phyloP scores from a whole-genome alignment of 1,140 invertebrate genomes.

The Harpegnathos saltator region DNA sequence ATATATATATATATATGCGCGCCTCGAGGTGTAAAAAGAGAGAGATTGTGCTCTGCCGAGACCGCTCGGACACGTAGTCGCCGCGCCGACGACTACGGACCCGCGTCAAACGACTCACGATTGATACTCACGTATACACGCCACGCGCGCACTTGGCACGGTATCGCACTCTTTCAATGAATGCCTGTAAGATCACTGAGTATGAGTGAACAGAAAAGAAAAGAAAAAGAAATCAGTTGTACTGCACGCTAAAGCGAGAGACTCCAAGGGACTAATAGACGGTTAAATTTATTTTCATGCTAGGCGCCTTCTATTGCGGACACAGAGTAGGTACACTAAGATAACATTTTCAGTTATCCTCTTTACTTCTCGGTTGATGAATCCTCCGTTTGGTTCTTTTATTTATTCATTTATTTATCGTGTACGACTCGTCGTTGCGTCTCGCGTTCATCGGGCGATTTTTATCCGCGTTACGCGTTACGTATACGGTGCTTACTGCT shows the following conservation, averaged over 20 bases:
- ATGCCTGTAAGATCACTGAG: conserved; percentile 53
- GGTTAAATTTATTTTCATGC: conserved; percentile 85
- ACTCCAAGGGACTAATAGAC: conserved; percentile 77
- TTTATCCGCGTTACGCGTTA: not conserved
- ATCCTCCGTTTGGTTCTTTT: not conserved
- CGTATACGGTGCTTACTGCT: conserved; percentile 49
- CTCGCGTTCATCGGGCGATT: conserved; percentile 13
- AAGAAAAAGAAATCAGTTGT: conserved; percentile 46
- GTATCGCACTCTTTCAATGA: conserved; percentile 18
- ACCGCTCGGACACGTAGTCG: not conserved
- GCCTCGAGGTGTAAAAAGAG: conserved; percentile 17
- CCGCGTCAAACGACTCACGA: conserved; percentile 8
- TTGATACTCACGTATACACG: not conserved
- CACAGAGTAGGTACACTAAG: conserved; percentile 86
- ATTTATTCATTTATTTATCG: too few species aligned
- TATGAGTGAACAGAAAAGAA: not conserved
- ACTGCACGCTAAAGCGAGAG: conserved; percentile 58
- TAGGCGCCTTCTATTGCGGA: conserved; percentile 86
- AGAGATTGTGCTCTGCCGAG: conserved; percentile 25
- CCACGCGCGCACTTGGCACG: not conserved
- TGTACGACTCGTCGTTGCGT: conserved; percentile 62
- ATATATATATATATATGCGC: conserved; percentile 55
- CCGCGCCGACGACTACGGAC: not conserved
- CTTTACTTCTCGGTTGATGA: conserved; percentile 22
- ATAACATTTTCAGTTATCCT: conserved; percentile 60